Evolutionary conservation across 2,797 vertebrate species (phyloP).

Genomic region (Schizopygopsis pylzovi): DNA sequence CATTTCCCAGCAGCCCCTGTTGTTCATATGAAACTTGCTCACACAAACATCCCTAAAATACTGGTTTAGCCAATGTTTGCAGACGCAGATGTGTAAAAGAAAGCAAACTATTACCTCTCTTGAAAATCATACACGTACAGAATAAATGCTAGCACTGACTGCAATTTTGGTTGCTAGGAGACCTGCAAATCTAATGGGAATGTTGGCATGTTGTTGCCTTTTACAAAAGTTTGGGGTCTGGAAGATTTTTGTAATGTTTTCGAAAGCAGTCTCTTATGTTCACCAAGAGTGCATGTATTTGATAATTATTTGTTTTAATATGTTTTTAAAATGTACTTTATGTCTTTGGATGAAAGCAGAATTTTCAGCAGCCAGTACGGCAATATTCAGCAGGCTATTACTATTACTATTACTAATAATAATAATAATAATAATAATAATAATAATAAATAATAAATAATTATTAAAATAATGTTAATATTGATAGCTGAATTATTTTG

Average conservation of each 20-base stretch:
- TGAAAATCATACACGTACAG: not conserved
- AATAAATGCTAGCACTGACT: too few species aligned
- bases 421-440: too few species aligned
- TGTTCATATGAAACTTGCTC: conserved; percentile 2
- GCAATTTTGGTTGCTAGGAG: not conserved
- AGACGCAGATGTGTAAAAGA: too few species aligned
- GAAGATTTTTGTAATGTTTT: not conserved
- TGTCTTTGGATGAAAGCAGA: too few species aligned
- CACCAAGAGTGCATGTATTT: not conserved
- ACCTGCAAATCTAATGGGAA: not conserved
- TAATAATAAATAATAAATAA: too few species aligned
- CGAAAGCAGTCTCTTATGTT: not conserved
- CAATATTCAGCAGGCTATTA: too few species aligned
- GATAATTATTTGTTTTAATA: not conserved
- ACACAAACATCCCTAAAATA: not conserved
- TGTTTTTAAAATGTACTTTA: not conserved
- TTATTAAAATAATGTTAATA: not conserved
- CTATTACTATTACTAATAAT: too few species aligned
- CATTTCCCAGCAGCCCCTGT: conserved; percentile 51
- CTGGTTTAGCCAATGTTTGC: not conserved
- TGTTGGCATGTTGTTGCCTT: not conserved
- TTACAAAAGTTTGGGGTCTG: not conserved
- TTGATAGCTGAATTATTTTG: not conserved
- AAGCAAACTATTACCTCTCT: not conserved
- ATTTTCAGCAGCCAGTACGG: too few species aligned